These are phyloP conservation scores for Brachyptera risi DNA, from an alignment of 2,888 invertebrate genomes.

Conservation along the genomic window DNA sequence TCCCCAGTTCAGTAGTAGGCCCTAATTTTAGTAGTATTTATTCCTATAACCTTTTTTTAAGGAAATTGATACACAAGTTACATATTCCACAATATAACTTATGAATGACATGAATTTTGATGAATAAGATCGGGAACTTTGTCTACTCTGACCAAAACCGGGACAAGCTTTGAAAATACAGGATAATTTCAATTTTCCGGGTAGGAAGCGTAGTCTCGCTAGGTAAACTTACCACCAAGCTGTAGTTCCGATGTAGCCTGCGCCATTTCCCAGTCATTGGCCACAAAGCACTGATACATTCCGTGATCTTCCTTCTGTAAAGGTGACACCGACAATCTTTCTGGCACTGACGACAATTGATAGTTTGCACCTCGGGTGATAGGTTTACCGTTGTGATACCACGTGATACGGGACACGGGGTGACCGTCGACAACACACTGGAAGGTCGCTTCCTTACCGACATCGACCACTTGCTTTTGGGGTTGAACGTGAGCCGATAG, in stretches of 20 bases:
- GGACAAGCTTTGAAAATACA: no score
- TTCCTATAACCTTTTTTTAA: no score
- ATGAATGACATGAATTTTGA: no score
- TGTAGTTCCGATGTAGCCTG: slow-evolving; percentile 46
- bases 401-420: slow-evolving; percentile 73
- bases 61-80: no score
- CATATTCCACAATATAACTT: no score
- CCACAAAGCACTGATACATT: slow-evolving; percentile 53
- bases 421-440: slow-evolving; percentile 84
- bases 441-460: slow-evolving; percentile 77
- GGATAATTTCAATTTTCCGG: no score
- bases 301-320: slow-evolving; percentile 49
- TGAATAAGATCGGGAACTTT: no score
- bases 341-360: slow-evolving; percentile 47
- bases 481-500: slow-evolving; percentile 77
- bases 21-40: no score
- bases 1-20: no score
- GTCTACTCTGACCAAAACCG: no score
- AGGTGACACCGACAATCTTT: slow-evolving; percentile 37
- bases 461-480: slow-evolving; percentile 72
- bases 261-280: slow-evolving; percentile 45
- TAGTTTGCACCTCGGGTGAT: slow-evolving; percentile 57
- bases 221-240: slow-evolving; percentile 43
- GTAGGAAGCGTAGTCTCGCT: no score
- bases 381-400: slow-evolving; percentile 73